Evolutionary conservation across 1,140 invertebrate genomes (phyloP).

Genomic region (Whitmania pigra): DNA sequence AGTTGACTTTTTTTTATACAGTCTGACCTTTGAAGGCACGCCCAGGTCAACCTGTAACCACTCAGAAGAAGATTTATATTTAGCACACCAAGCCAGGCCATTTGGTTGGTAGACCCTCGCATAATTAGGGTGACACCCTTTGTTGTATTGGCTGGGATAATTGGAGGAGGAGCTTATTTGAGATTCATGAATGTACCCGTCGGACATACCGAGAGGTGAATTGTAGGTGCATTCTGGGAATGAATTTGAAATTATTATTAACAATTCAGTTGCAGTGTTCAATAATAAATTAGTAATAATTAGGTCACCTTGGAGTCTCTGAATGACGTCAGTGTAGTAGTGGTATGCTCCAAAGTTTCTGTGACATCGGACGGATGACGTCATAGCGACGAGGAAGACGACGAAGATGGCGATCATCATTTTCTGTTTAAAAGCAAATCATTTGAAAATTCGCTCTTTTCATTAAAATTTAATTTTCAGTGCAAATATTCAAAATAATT

Average conservation of each 20-base stretch:
- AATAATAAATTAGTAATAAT: too few relatives aligned
- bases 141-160: conserved; percentile 43
- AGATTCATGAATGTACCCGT: conserved; percentile 49
- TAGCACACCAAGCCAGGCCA: conserved; percentile 48
- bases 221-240: conserved; percentile 35
- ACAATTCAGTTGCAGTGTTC: too few relatives aligned
- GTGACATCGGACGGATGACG: too few relatives aligned
- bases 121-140: conserved; percentile 46
- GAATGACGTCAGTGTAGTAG: too few relatives aligned
- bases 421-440: too few relatives aligned
- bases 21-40: conserved; percentile 44
- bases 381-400: too few relatives aligned
- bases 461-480: too few relatives aligned
- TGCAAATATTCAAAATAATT: too few relatives aligned
- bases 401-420: too few relatives aligned
- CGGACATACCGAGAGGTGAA: conserved; percentile 48
- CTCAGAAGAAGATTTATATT: conserved; percentile 46
- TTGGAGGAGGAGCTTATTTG: conserved; percentile 49
- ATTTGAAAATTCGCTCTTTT: too few relatives aligned
- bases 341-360: too few relatives aligned
- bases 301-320: too few relatives aligned
- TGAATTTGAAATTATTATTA: not conserved
- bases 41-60: conserved; percentile 48
- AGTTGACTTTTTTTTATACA: not conserved
- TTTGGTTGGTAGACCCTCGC: conserved; percentile 47